Base-by-base conservation (phyloP, 2,113 vertebrate genomes). In the Puntigrus tetrazona region DNA sequence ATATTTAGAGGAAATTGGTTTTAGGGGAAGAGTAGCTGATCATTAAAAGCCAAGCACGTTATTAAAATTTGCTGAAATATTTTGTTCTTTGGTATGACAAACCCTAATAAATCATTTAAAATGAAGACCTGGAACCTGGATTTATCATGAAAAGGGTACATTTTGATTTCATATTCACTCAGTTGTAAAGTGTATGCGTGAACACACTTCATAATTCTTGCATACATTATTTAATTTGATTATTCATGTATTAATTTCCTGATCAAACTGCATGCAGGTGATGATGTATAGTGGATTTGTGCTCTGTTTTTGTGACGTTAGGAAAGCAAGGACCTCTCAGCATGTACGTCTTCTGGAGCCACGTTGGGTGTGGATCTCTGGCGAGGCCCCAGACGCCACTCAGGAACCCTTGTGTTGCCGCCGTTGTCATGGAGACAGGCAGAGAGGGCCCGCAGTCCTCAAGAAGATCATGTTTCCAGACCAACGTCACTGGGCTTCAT, bases 351-450 rank as follows among this genome's bases (percentile, higher is more conserved):
- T 1, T 94, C 94, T 20, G 94, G 93, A 83, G 95, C 93, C 80
- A 91, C 94, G 0, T 94, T 98, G 72, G 96, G 95, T 43, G 96
- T 96, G 0, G 97, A 99, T 89, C 92, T 96, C 79, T 96, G 96
- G 93, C 92, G 94, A 86, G 96, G 97, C 69, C 96, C 95, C 83
- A 89, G 97, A 1, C 96, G 96, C 6, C 97, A 96, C 83, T 98
- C 98, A 0, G 97, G 97, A 29, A 98, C 94, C 77, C 89, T 98
- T 82, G 96, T 97, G 92, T 90, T 99, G 83, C 97, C 98, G 0
- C 97, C 98, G 0, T 86, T 99, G 88, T 95, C 96, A 69, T 98
- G 97, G 90, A 93, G 97, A 81, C 97, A 96, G 85, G 91, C 90
- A 0, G 96, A 97, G 86, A 94, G 88, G 70, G 94, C 95, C 0